These are phyloP conservation scores for Volucella inanis DNA, from an alignment of 2,888 invertebrate species.

Conservation along the genomic window DNA sequence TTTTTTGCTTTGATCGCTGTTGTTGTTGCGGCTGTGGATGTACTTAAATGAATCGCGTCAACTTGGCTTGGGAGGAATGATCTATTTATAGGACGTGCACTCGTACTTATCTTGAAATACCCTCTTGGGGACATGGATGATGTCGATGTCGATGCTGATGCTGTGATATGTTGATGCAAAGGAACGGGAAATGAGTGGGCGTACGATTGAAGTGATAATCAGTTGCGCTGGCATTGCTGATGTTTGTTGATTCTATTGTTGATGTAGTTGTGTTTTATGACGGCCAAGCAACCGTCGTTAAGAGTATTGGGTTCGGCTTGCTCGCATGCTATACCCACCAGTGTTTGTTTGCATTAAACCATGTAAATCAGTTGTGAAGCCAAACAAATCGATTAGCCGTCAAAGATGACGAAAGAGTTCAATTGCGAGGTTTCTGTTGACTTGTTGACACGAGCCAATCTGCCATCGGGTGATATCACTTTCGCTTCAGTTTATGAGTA, in stretches of 20 bases:
- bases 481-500: too few relatives aligned
- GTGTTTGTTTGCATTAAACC: too few relatives aligned
- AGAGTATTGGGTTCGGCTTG: too few relatives aligned
- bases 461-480: too few relatives aligned
- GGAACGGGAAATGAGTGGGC: conserved; percentile 40
- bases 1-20: conserved; percentile 43
- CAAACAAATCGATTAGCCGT: too few relatives aligned
- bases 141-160: neutral
- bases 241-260: conserved; percentile 16
- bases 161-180: neutral
- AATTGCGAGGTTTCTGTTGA: too few relatives aligned
- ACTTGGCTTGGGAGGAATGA: conserved; percentile 20
- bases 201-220: conserved; percentile 23
- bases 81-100: conserved; percentile 42
- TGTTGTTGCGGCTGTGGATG: neutral
- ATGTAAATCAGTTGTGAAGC: too few relatives aligned
- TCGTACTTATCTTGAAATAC: conserved; percentile 33
- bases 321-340: too few relatives aligned
- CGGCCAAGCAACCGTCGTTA: too few relatives aligned
- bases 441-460: too few relatives aligned
- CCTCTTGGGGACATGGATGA: neutral
- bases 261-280: too few relatives aligned
- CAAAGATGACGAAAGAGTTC: too few relatives aligned
- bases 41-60: neutral
- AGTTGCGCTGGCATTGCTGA: conserved; percentile 16